These are phyloP conservation scores for Protodeltote pygarga DNA, from an alignment of 2,888 invertebrate species.

Conservation along the genomic window DNA sequence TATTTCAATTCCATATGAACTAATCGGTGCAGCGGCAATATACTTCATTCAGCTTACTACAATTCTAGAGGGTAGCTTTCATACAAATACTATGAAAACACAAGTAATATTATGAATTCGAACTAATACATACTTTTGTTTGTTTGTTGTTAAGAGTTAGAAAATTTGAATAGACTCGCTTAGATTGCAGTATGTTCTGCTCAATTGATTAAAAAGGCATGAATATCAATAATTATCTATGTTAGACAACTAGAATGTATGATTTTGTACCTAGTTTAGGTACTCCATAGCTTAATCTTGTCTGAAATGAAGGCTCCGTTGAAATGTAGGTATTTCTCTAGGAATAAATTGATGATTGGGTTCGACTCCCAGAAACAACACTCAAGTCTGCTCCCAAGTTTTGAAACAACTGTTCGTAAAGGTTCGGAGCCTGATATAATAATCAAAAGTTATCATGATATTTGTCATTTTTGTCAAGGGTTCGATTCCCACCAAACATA, in stretches of 20 bases:
- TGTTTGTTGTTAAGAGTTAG: too few species aligned
- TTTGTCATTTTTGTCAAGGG: not conserved
- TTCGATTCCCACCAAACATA: constrained; percentile 10
- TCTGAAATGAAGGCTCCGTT: too few species aligned
- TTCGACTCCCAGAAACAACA: not conserved
- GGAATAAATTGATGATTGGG: not conserved
- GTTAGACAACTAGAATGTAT: too few species aligned
- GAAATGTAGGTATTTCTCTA: not conserved
- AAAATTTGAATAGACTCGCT: too few species aligned
- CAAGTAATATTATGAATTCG: too few species aligned
- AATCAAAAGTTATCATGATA: not conserved
- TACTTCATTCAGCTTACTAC: not conserved
- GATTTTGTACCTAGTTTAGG: too few species aligned
- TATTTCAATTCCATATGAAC: not conserved
- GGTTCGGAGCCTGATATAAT: not conserved
- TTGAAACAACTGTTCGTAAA: not conserved
- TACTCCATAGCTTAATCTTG: too few species aligned
- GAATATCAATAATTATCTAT: too few species aligned
- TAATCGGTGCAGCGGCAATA: not conserved
- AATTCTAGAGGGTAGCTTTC: constrained; percentile 1
- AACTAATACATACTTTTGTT: too few species aligned
- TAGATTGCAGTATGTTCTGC: too few species aligned
- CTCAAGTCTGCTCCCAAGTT: not conserved
- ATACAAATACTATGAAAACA: not conserved
- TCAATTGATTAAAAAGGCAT: too few species aligned